These are phyloP conservation scores for Ammospiza nelsoni DNA, from an alignment of 2,113 vertebrate genomes.

Conservation along the genomic window DNA sequence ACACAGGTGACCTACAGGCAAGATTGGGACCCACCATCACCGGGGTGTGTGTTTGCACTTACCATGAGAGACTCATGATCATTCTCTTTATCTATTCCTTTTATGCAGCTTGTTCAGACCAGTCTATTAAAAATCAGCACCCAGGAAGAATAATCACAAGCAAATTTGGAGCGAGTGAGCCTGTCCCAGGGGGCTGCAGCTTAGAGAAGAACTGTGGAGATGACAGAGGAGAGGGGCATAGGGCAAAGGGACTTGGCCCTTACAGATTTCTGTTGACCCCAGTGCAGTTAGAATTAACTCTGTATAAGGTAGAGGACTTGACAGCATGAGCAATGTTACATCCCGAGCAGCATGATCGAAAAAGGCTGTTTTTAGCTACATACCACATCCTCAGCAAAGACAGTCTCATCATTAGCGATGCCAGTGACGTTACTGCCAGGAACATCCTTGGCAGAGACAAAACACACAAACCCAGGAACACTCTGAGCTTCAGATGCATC, in stretches of 20 bases:
- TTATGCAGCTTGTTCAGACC: not conserved
- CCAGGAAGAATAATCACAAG: not conserved
- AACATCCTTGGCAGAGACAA: conserved; percentile 84
- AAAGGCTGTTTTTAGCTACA: not conserved
- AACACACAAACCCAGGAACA: conserved; percentile 84
- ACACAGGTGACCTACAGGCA: conserved; percentile 89
- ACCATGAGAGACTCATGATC: not conserved
- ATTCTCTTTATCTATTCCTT: not conserved
- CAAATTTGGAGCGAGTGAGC: not conserved
- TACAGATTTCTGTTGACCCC: not conserved
- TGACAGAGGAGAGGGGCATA: not conserved
- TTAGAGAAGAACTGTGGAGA: not conserved
- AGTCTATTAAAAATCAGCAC: not conserved
- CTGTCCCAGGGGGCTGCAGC: not conserved
- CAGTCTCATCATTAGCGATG: conserved; percentile 81
- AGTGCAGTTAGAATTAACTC: not conserved
- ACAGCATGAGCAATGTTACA: not conserved
- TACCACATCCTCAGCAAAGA: conserved; percentile 86
- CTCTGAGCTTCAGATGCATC: conserved; percentile 79
- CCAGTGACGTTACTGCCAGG: conserved; percentile 88
- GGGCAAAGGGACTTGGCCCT: not conserved
- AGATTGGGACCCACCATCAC: not conserved
- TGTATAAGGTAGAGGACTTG: not conserved
- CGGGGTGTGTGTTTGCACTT: not conserved
- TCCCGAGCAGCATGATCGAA: not conserved